Evolutionary conservation across 2,888 invertebrate species (phyloP), one percentile per base, ranked within the genome.

Genomic region (Bibio marci): DNA sequence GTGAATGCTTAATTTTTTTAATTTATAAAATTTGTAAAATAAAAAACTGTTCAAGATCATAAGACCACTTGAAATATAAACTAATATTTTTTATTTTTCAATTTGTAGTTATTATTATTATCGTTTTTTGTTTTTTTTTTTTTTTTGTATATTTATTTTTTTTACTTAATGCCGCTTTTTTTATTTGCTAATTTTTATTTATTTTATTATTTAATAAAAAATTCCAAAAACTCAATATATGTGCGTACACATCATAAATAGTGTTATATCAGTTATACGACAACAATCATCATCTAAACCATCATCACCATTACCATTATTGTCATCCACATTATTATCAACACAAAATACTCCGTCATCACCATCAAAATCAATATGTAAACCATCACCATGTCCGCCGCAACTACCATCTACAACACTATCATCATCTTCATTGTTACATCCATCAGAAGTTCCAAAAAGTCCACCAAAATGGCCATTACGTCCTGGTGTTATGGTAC

Each of bases 401-500:
- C n/a, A 28, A 28, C 28, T 7, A 13, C 28, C 22, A 6, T 22
- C 22, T 22, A 30, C 40, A 26, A 26, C 46, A 35, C 41, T 41
- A 27, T 12, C 22, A 22, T 22, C 43, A 43, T 42, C 46, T n/a
- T 26, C 34, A 28, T 19, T 22, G 14, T 18, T 17, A 31, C 35
- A 34, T 34, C 26, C 37, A 13, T 12, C 30, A 41, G 49, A 52
- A 43, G 49, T 55, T 45, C 62, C 62, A 30, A 62, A 59, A 50
- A 61, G 60, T 42, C 62, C 62, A 40, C 62, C 62, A 31, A 58
- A 82, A 55, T 90, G 88, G 88, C 88, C 88, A 8, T 62, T 87
- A 43, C 80, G 83, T 53, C 87, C 88, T 3, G 88, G 88, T 38
- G 86, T 88, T 39, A 67, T 88, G 52, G 80, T 88, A 36, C 88